phyloP scores from a whole-genome alignment of 2,113 vertebrate genomes.

The Etheostoma cragini region DNA sequence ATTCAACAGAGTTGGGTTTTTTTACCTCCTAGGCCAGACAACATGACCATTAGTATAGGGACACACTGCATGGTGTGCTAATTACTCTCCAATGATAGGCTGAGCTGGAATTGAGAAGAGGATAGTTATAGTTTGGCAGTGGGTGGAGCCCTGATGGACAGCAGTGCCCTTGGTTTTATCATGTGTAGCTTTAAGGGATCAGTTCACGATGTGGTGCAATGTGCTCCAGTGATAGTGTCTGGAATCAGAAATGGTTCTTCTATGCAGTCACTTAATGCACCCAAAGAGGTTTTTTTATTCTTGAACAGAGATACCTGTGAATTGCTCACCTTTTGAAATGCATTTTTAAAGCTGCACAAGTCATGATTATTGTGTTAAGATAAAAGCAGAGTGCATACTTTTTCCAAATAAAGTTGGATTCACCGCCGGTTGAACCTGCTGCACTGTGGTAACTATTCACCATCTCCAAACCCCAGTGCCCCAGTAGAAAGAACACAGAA shows the following conservation, averaged over 20 bases:
- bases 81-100: constrained; percentile 53
- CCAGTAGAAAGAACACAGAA: background rate
- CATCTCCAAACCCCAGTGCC: background rate
- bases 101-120: constrained; percentile 17
- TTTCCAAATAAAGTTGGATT: constrained; percentile 15
- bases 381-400: background rate
- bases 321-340: constrained; percentile 23
- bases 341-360: constrained; percentile 23
- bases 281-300: constrained; percentile 27
- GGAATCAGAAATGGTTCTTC: constrained; percentile 32
- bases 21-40: constrained; percentile 47
- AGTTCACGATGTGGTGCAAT: constrained; percentile 15
- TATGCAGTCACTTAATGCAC: constrained; percentile 27
- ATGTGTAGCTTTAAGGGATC: constrained; percentile 31
- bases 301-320: constrained; percentile 5
- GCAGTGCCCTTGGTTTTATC: constrained; percentile 44
- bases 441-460: constrained; percentile 6
- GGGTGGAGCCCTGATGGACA: constrained; percentile 33
- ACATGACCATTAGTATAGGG: constrained; percentile 45
- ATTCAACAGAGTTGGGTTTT: constrained; percentile 54
- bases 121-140: constrained; percentile 22
- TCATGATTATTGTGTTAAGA: constrained; percentile 19
- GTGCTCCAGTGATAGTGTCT: constrained; percentile 24
- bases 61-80: constrained; percentile 45
- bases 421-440: constrained; percentile 38